These are phyloP conservation scores for Clarias platycephalus DNA, from an alignment of 2,797 vertebrate species.

Conservation along the genomic window DNA sequence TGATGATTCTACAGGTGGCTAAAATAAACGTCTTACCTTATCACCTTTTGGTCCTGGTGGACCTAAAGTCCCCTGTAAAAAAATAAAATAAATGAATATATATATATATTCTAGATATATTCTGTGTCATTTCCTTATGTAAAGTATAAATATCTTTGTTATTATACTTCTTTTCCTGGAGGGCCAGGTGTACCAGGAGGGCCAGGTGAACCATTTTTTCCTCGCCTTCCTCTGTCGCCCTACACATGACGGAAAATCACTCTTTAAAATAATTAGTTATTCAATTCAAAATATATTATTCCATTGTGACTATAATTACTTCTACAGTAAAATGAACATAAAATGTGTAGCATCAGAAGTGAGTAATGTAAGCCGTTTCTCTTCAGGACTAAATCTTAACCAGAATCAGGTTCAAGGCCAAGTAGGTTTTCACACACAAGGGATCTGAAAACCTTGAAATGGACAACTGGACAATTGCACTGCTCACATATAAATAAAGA, in stretches of 20 bases:
- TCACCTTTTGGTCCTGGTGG: conserved; percentile 77
- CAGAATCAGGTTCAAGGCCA: too few relatives aligned
- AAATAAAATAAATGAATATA: conserved; percentile 15
- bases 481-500: too few relatives aligned
- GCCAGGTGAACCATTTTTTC: conserved; percentile 79
- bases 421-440: too few relatives aligned
- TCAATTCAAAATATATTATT: not conserved
- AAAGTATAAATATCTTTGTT: not conserved
- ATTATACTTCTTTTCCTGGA: conserved; percentile 72
- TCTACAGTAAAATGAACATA: not conserved
- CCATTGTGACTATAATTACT: not conserved
- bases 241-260: conserved; percentile 49
- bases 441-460: too few relatives aligned
- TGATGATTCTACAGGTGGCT: not conserved
- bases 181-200: conserved; percentile 69
- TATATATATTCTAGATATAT: not conserved
- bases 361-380: not conserved
- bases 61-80: conserved; percentile 74
- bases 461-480: too few relatives aligned
- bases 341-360: too few relatives aligned
- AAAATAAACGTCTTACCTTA: conserved; percentile 71
- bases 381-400: not conserved
- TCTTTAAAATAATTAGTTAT: not conserved
- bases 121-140: not conserved
- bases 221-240: conserved; percentile 83